Conservation (phyloP, 2,888 invertebrate genomes). For the Catocala fraxini region DNA sequence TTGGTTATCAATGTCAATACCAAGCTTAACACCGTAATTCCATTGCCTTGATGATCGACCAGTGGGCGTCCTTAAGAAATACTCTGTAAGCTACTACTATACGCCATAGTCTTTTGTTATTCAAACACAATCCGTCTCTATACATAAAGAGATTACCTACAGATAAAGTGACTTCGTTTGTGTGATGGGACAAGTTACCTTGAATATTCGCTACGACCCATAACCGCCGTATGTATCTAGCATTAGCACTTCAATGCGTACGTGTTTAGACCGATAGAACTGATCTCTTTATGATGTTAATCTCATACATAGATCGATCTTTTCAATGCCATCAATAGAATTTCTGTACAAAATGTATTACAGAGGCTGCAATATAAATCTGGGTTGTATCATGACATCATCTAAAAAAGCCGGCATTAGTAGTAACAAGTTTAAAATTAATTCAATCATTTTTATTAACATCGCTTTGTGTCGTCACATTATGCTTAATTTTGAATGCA, state of each 20-base stretch:
- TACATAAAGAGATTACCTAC: slow-evolving; percentile 3
- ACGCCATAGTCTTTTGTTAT: not conserved
- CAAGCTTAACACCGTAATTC: too few relatives aligned
- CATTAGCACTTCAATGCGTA: slow-evolving; percentile 20
- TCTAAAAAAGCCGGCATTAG: not conserved
- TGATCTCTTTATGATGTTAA: slow-evolving; percentile 24
- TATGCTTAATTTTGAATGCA: slow-evolving; percentile 1
- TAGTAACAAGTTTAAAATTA: slow-evolving; percentile 6
- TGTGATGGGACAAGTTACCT: slow-evolving; percentile 10
- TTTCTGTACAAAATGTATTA: slow-evolving; percentile 5
- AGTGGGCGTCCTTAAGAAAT: too few relatives aligned
- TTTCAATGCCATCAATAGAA: not conserved
- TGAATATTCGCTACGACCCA: slow-evolving; percentile 25
- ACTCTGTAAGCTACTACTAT: too few relatives aligned
- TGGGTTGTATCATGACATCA: slow-evolving; percentile 4
- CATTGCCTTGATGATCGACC: too few relatives aligned
- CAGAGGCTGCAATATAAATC: too few relatives aligned
- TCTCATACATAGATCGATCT: not conserved
- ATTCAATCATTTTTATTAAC: not conserved
- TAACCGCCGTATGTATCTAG: slow-evolving; percentile 22
- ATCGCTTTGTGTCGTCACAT: not conserved
- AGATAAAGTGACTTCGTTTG: slow-evolving; percentile 6
- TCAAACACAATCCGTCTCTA: slow-evolving; percentile 2
- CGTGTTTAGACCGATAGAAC: slow-evolving; percentile 16
- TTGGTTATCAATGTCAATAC: too few relatives aligned